Evolutionary conservation across 2,113 vertebrate genomes (phyloP).

Genomic region (Hippoglossus stenolepis): DNA sequence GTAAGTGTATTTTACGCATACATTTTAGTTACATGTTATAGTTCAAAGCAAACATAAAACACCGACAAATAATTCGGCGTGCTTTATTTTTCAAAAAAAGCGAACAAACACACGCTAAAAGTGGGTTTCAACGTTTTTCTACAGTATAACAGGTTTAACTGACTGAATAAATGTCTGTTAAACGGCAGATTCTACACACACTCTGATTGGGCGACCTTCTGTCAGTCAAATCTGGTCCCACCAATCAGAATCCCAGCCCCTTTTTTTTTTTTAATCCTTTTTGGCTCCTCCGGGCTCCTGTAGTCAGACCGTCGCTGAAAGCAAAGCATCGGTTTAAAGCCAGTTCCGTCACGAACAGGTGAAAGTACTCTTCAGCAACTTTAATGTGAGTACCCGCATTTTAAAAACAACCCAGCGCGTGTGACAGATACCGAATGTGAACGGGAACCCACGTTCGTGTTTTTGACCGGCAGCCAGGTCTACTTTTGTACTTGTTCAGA

Average conservation of each 20-base stretch:
- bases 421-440: not conserved
- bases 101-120: not conserved
- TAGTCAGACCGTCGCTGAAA: conserved; percentile 55
- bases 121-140: not conserved
- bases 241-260: not conserved
- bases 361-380: conserved; percentile 56
- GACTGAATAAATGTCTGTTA: not conserved
- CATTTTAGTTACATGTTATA: no score
- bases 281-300: conserved; percentile 56
- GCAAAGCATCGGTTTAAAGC: conserved; percentile 13
- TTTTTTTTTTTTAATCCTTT: conserved; percentile 7
- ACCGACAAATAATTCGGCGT: not conserved
- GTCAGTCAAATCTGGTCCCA: not conserved
- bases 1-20: not conserved
- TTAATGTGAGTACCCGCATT: conserved; percentile 12
- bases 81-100: not conserved
- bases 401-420: not conserved
- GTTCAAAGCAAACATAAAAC: not conserved
- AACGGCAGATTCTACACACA: not conserved
- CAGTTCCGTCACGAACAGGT: conserved; percentile 54
- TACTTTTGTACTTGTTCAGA: conserved; percentile 59
- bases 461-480: not conserved
- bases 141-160: not conserved
- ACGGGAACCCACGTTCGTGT: not conserved
- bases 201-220: not conserved